Base-by-base conservation (phyloP, 2,888 invertebrate species). In the Epistrophe grossulariae region DNA sequence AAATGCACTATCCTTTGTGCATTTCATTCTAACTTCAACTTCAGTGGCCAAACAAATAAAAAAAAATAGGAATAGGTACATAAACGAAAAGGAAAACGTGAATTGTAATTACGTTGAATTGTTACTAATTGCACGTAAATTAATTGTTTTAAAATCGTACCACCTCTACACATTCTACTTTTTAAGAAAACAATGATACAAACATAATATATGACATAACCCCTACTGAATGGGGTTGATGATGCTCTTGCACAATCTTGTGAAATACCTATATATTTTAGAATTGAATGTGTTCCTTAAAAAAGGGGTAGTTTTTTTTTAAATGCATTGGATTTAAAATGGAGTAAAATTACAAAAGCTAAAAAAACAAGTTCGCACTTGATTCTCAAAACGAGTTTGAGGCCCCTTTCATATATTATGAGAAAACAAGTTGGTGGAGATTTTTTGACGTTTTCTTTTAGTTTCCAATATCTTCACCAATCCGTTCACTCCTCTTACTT, bases 81-180 rank as follows among this genome's bases (percentile, higher is more conserved):
- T 4, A 68, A 43, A 64, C n/a, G 48, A 59, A 43, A 60, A 31
- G 59, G 40, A 77, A 52, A 68, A 60, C 60, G 68, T 79, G 71
- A 72, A 83, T 68, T 71, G 85, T 87, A 76, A 87, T 87, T 87
- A 87, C 85, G 82, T 74, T 71, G 79, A 17, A 87, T 87, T 83
- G 87, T 83, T 50, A 57, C 83, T 87, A 83, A 87, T 83, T 87
- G 83, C 76, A 76, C 64, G 71, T 74, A 55, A 59, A 60, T 45
- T 52, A 50, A 74, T 76, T 83, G 70, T 19, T 66, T 43, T n/a
- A 13, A 50, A 38, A 38, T 10, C 48, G 48, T 31, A 31, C 0
- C 3, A 24, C 24, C 24, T 2, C 24, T 24, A 3, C 24, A 24
- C 24, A 24, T 24, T 24, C 24, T 24, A 24, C 0, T 31, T 31